phyloP scores from a whole-genome alignment of 2,113 vertebrate species.

The Hypocryptadius cinnamomeus region DNA sequence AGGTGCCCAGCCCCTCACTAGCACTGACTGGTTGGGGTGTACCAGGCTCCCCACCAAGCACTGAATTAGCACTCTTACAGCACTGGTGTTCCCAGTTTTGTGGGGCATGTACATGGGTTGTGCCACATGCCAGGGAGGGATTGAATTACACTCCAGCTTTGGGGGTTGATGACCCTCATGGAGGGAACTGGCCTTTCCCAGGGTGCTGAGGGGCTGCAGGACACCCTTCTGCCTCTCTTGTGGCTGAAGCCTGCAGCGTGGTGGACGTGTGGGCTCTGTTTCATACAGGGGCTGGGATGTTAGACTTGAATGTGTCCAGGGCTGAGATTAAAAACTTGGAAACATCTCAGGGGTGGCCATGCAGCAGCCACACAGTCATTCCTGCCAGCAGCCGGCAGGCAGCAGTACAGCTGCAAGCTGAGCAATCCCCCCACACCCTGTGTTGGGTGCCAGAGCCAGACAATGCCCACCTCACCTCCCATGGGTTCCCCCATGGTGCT shows the following conservation, averaged over 20 bases:
- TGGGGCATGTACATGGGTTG: fast-evolving
- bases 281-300: background rate
- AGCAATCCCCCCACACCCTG: background rate
- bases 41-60: fast-evolving
- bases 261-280: background rate
- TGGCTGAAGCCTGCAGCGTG: fast-evolving
- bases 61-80: background rate
- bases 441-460: background rate
- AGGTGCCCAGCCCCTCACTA: background rate
- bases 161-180: background rate
- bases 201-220: fast-evolving
- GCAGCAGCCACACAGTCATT: background rate
- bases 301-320: background rate
- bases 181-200: background rate
- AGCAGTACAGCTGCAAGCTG: background rate
- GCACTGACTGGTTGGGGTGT: background rate
- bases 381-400: background rate
- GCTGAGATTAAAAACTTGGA: background rate
- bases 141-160: background rate
- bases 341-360: fast-evolving
- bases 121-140: background rate
- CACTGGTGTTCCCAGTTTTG: fast-evolving
- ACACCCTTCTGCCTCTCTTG: background rate
- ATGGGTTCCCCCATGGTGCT: fast-evolving
- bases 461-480: background rate